phyloP scores from a whole-genome alignment of 2,113 vertebrate genomes.

The Entelurus aequoreus region DNA sequence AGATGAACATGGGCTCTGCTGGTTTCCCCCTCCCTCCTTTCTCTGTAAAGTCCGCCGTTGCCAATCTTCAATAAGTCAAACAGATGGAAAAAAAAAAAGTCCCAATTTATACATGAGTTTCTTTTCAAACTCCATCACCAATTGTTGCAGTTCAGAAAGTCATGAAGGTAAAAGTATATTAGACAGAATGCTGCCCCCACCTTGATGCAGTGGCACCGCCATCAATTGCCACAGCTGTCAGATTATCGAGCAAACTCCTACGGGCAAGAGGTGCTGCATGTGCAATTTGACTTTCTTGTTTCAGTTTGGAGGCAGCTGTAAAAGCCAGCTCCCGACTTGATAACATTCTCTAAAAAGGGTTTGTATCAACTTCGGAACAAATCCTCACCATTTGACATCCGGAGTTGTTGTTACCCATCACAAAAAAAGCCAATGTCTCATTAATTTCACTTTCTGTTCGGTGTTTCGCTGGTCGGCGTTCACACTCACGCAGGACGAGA shows the following conservation, averaged over 20 bases:
- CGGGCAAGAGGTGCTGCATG: conserved; percentile 12
- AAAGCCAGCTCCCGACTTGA: no score
- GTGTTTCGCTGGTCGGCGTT: no score
- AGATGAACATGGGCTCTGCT: not conserved
- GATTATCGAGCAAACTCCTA: conserved; percentile 10
- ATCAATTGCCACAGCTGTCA: conserved; percentile 13
- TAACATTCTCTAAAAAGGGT: no score
- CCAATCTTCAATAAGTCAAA: not conserved
- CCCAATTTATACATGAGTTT: not conserved
- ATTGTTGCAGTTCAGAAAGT: not conserved
- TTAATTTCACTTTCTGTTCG: no score
- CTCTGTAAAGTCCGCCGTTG: not conserved
- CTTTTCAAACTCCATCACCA: not conserved
- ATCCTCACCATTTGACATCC: no score
- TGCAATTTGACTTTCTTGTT: conserved; percentile 32
- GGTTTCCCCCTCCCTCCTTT: not conserved
- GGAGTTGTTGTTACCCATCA: no score
- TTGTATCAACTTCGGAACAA: no score
- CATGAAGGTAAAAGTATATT: not conserved
- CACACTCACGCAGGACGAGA: no score
- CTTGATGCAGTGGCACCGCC: not conserved
- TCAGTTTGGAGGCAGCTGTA: not conserved
- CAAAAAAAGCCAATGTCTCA: no score
- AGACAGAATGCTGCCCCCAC: conserved; percentile 1
- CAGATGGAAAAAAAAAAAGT: not conserved